Evolutionary conservation across 2,888 invertebrate genomes (phyloP), one percentile per base, ranked within the genome.

Genomic region (Chrysomela aeneicollis): DNA sequence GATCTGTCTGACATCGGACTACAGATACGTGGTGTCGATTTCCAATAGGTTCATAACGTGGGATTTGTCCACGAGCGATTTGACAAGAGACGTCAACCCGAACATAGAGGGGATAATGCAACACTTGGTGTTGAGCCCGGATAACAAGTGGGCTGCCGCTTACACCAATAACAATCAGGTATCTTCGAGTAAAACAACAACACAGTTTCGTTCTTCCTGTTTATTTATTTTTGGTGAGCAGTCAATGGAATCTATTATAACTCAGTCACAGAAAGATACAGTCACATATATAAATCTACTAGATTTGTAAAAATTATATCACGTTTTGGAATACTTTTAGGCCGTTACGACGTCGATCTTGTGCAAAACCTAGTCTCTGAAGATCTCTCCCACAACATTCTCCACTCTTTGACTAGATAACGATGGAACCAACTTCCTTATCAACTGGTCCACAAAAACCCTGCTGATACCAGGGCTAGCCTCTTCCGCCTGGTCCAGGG

Each of bases 1-100:
- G 1, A 94, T 96, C 80, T 91, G 92, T 10, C 82, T 97, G 22
- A 96, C 96, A 6, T 92, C 93, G 0, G 96, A 97, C 83, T 91
- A 90, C 76, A 90, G 95, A 22, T 95, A 96, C 82, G 92, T 99
- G 70, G 95, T 98, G 0, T 97, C 97, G 1, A 95, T 97, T 74
- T 98, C 98, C 1, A 98, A 97, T 77, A 88, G 95, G 73, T 96
- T 98, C 71, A 96, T 98, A 71, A 97, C 98, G 32, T 98, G 97
- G 92, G 98, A 98, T 84, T 83, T 98, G 26, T 92, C 94, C 22
- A 98, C 97, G 0, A 97, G 97, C 58, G 98, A 98, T 82, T 87
- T 98, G 79, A 94, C 97, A 0, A 86, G 97, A 30, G 95, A 96
- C 78, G 90, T 95, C 0, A 94, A 95, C 79, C 98, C 98, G 0